Percentiles rank a stretch among this genome's conserved stretches.
Evolutionary conservation across 2,797 vertebrate genomes (phyloP).

Genomic region (Amazona ochrocephala): DNA sequence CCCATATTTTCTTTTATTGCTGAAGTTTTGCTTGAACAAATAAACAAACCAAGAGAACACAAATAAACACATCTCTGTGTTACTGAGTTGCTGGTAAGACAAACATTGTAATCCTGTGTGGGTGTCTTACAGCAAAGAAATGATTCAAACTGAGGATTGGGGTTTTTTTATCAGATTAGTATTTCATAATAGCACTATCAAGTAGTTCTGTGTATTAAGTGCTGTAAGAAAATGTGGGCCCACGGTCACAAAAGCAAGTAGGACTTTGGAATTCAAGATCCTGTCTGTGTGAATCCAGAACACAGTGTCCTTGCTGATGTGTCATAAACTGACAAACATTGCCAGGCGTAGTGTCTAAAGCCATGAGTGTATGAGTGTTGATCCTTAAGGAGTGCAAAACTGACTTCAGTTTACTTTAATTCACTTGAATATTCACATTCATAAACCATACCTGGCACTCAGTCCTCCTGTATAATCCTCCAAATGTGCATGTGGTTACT

Average conservation of each 20-base stretch:
- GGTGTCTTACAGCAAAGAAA: background rate
- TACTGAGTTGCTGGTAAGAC: background rate
- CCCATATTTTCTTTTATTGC: background rate
- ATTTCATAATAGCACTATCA: background rate
- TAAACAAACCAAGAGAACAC: background rate
- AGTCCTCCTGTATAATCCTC: background rate
- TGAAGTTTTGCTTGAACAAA: background rate
- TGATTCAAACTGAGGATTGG: background rate
- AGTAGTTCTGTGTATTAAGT: background rate
- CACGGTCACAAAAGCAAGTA: background rate
- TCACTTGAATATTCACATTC: background rate
- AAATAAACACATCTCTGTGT: background rate
- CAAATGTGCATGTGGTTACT: background rate
- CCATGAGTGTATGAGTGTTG: fast-evolving
- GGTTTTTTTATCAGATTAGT: background rate
- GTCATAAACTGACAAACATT: background rate
- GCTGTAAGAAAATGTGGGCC: background rate
- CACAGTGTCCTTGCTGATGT: background rate
- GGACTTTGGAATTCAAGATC: background rate
- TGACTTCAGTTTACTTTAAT: background rate
- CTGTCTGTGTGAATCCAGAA: background rate
- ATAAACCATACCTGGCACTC: background rate
- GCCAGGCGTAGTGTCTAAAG: background rate
- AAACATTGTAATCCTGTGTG: background rate
- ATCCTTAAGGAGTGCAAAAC: background rate